Conservation (phyloP, 1,140 invertebrate genomes). For the Spodoptera litura region DNA sequence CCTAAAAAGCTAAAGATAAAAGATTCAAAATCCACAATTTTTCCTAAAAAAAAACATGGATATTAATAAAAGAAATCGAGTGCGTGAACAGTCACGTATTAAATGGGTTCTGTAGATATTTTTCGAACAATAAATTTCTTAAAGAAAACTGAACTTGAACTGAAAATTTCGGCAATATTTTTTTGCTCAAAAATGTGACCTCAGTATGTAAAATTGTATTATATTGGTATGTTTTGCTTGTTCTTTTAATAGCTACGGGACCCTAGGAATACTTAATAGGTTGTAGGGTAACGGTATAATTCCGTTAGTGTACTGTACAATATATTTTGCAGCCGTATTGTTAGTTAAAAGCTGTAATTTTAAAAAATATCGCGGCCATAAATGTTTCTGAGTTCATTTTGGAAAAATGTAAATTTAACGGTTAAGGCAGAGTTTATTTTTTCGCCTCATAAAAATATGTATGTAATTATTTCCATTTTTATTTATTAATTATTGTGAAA, state of each 20-base stretch:
- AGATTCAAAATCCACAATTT: constrained; percentile 70
- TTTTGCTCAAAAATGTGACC: constrained; percentile 45
- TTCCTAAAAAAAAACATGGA: constrained; percentile 71
- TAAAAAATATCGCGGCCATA: constrained; percentile 70
- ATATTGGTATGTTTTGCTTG: constrained; percentile 52
- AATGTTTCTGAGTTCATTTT: constrained; percentile 55
- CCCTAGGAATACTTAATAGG: constrained; percentile 68
- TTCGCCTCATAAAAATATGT: neutral
- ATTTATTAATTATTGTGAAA: neutral
- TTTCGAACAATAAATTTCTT: neutral
- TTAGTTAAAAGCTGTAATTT: constrained; percentile 66
- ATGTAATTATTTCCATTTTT: constrained; percentile 6
- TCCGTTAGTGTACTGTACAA: constrained; percentile 68
- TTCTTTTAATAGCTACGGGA: constrained; percentile 33
- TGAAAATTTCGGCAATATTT: neutral
- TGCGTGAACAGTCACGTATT: constrained; percentile 22
- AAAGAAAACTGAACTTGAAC: neutral
- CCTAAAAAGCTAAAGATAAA: constrained; percentile 64
- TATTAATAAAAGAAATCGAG: constrained; percentile 30
- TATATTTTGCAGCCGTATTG: constrained; percentile 77
- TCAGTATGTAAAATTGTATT: constrained; percentile 53
- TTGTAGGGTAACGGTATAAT: constrained; percentile 64
- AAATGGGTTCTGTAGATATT: constrained; percentile 37
- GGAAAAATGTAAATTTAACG: constrained; percentile 49
- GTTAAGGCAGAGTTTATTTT: constrained; percentile 20